Conservation (phyloP, 2,888 invertebrate species). For the Nesidiocoris tenuis region DNA sequence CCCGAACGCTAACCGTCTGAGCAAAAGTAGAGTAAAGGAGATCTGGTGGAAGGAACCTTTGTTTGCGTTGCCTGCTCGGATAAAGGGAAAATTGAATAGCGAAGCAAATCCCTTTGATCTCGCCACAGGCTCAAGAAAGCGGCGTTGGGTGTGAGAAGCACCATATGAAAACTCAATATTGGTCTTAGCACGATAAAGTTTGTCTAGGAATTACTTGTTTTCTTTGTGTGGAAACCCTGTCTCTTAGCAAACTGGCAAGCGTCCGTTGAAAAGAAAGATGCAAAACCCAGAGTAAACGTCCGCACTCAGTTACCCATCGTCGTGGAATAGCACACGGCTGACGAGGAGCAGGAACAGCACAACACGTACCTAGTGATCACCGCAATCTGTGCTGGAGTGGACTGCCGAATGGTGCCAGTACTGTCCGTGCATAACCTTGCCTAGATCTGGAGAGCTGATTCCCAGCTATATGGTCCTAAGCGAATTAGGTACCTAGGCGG, state of each 20-base stretch:
- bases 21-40: not conserved
- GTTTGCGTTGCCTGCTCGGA: not conserved
- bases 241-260: not conserved
- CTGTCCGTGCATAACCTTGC: too few relatives aligned
- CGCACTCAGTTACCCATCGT: too few relatives aligned
- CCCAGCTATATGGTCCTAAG: too few relatives aligned
- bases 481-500: too few relatives aligned
- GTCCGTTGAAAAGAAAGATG: not conserved
- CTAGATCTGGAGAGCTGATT: too few relatives aligned
- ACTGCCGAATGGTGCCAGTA: too few relatives aligned
- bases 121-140: not conserved
- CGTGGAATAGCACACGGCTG: too few relatives aligned
- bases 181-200: not conserved
- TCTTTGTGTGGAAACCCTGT: slow-evolving; percentile 1
- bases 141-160: not conserved
- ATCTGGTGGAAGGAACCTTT: not conserved
- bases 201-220: not conserved
- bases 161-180: slow-evolving; percentile 21
- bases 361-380: too few relatives aligned
- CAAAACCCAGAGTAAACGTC: not conserved
- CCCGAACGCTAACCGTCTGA: not conserved
- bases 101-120: not conserved
- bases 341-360: too few relatives aligned
- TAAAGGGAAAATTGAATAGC: not conserved
- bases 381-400: too few relatives aligned